Base-by-base conservation (phyloP, 2,113 vertebrate genomes). In the Spilogale gracilis region DNA sequence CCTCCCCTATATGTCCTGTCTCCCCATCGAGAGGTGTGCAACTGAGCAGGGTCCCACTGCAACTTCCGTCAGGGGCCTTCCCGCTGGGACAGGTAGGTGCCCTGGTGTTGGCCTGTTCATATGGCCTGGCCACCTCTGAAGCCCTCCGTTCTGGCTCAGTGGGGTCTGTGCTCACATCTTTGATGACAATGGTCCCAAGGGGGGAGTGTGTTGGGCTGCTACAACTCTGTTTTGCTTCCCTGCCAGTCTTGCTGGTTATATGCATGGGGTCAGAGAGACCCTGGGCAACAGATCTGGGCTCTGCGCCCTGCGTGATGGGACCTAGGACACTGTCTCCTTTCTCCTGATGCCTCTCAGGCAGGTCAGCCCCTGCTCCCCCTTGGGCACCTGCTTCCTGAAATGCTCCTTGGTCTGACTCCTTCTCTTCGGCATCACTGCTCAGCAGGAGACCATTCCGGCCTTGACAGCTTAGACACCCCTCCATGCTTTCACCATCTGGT, bases 61-160 rank as follows among this genome's bases (percentile, higher is more conserved):
- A 10, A 65, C 32, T 60, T 60, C 52, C 23, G 3, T 58, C 54
- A 38, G 80, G 20, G 1, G 5, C 2, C 4, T 45, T 82, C 13
- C 52, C 4, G 0, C 23, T 8, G 3, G 12, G 43, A 74, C 86
- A 93, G 56, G 43, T 10, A 58, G 38, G 45, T 4, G 23, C 45
- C 54, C 1, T 1, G 2, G 21, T 0, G 1, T 32, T 18, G 6
- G 76, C 50, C n/a, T 81, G 80, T 30, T 58, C 2, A 0, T 7
- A 43, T 48, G 56, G 54, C 71, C 17, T 0, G 1, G 71, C 13
- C 60, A 21, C 52, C 43, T 86, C 69, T 3, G 6, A 56, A 61
- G 38, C 30, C 12, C 71, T 78, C 43, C 54, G 69, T 65, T 89
- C 89, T 12, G 5, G 32, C 38, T 61, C 43, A 5, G 48, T 18